phyloP scores from a whole-genome alignment of 2,888 invertebrate genomes.

The Sphecodes monilicornis region DNA sequence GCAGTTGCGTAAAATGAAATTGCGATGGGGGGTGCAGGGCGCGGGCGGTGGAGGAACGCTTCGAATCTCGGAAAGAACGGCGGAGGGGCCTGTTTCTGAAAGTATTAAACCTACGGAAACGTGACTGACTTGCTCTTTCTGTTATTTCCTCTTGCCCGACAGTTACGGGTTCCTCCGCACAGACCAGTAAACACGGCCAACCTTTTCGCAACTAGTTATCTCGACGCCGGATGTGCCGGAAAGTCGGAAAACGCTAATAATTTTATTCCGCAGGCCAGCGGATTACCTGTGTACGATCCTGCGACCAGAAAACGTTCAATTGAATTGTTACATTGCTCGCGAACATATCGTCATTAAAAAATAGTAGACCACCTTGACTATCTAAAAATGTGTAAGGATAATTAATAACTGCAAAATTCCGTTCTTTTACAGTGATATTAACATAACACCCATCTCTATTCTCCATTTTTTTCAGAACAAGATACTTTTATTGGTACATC shows the following conservation, averaged over 20 bases:
- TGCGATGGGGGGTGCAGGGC: neutral
- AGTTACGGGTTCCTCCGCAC: neutral
- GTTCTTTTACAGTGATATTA: neutral
- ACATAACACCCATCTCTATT: neutral
- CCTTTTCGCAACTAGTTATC: slow-evolving; percentile 31
- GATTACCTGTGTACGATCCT: neutral
- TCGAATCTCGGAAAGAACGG: slow-evolving; percentile 33
- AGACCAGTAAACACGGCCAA: slow-evolving; percentile 7
- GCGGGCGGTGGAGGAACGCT: neutral
- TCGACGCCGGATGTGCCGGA: slow-evolving; percentile 5
- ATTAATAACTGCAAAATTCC: neutral
- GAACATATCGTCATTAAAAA: neutral
- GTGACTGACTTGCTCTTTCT: slow-evolving; percentile 29
- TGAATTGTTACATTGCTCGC: neutral
- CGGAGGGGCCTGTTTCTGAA: slow-evolving; percentile 19
- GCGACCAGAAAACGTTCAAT: neutral
- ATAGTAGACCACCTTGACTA: neutral
- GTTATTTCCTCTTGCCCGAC: slow-evolving; percentile 9
- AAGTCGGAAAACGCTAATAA: slow-evolving; percentile 16
- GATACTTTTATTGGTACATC: neutral
- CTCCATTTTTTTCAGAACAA: neutral
- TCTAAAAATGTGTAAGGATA: no score
- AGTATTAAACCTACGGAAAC: slow-evolving; percentile 35
- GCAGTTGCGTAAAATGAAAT: slow-evolving; percentile 53
- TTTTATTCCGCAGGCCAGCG: slow-evolving; percentile 3